Evolutionary conservation across 2,888 invertebrate genomes (phyloP).

Genomic region (Buathra laborator): DNA sequence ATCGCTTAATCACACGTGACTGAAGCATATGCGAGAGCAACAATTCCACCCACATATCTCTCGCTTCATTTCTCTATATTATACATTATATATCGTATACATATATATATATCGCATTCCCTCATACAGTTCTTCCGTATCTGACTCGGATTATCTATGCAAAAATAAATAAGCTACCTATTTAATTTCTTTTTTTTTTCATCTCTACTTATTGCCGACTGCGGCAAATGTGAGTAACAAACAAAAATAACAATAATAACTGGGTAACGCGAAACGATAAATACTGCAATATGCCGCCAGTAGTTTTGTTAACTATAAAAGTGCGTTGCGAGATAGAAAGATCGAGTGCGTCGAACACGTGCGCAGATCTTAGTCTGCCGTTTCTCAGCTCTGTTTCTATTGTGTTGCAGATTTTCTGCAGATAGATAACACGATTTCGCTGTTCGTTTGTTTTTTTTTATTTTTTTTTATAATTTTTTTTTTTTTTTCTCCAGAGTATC

Average conservation of each 20-base stretch:
- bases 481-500: background rate
- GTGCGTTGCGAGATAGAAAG: conserved; percentile 24
- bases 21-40: conserved; percentile 76
- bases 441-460: background rate
- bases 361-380: background rate
- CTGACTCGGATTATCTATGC: conserved; percentile 82
- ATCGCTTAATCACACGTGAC: conserved; percentile 84
- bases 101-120: conserved; percentile 17
- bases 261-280: conserved; percentile 38
- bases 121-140: conserved; percentile 69
- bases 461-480: background rate
- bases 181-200: conserved; percentile 32
- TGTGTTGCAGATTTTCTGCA: conserved; percentile 15
- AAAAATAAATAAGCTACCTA: conserved; percentile 82
- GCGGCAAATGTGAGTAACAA: conserved; percentile 39
- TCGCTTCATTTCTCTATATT: conserved; percentile 68
- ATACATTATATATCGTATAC: background rate
- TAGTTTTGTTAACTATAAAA: conserved; percentile 7
- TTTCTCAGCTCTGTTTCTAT: conserved; percentile 10
- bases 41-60: conserved; percentile 80
- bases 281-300: conserved; percentile 7
- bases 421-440: conserved; percentile 14
- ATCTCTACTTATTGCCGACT: conserved; percentile 13
- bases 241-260: conserved; percentile 55
- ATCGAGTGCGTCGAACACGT: conserved; percentile 16